phyloP scores from a whole-genome alignment of 2,888 invertebrate genomes.

The Pheosia gnoma region DNA sequence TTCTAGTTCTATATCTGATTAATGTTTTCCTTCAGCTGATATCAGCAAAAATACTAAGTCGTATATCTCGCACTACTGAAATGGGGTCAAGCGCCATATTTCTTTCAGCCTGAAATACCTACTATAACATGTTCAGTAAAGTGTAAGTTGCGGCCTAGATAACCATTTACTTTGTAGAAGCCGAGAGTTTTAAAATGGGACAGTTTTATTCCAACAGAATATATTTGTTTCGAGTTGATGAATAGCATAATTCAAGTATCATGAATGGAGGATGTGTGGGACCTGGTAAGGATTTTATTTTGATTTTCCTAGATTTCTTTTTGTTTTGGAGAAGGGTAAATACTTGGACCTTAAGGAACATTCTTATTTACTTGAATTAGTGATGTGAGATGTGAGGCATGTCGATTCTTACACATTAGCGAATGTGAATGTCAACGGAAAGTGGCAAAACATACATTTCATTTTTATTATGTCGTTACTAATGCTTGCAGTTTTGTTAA shows the following conservation, averaged over 20 bases:
- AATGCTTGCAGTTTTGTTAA: no score
- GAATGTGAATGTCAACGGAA: no score
- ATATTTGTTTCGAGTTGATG: conserved; percentile 9
- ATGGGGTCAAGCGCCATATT: conserved; percentile 39
- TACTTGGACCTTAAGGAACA: no score
- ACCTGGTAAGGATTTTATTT: not conserved
- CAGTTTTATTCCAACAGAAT: conserved; percentile 26
- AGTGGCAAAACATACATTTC: no score
- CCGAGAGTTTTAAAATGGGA: conserved; percentile 12
- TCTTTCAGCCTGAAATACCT: conserved; percentile 38
- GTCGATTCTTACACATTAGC: no score
- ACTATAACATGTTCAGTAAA: not conserved
- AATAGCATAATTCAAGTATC: not conserved
- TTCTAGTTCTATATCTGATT: not conserved
- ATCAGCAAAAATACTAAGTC: conserved; percentile 22
- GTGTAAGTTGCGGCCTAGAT: conserved; percentile 27
- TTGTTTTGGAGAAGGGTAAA: no score
- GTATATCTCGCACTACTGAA: conserved; percentile 25
- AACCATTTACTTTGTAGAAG: conserved; percentile 25
- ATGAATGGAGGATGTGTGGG: conserved; percentile 1
- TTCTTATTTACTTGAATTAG: no score
- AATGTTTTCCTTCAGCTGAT: conserved; percentile 10
- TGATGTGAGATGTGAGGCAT: no score
- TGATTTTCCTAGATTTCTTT: no score
- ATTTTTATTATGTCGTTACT: no score